These are phyloP conservation scores for Gobio occitaniae DNA, from an alignment of 2,797 vertebrate species.

Conservation along the genomic window DNA sequence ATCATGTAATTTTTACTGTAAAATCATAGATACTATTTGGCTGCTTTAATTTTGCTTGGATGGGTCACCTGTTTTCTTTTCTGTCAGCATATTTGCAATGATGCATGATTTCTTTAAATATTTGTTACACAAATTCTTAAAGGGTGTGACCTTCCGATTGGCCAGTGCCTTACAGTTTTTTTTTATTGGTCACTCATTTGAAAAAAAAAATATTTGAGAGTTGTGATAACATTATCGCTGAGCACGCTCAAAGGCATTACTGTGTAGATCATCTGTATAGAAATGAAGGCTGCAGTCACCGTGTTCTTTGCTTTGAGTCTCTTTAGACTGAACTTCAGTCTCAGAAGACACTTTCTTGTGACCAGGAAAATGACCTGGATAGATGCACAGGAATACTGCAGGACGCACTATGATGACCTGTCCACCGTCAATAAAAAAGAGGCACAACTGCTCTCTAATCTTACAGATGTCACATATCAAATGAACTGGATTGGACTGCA, in stretches of 20 bases:
- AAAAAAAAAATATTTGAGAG: not conserved
- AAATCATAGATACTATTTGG: not conserved
- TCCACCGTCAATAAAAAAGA: not conserved
- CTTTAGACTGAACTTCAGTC: not conserved
- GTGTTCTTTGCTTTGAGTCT: not conserved
- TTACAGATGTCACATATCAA: not conserved
- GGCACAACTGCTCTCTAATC: not conserved
- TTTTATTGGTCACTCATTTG: not conserved
- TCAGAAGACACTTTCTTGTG: not conserved
- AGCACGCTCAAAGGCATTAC: not conserved
- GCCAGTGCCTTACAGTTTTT: not conserved
- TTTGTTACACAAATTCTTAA: slow-evolving; percentile 8
- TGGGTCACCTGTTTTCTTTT: not conserved
- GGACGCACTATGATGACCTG: not conserved
- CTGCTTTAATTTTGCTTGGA: not conserved
- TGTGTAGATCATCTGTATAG: not conserved
- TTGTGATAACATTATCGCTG: not conserved
- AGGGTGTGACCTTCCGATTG: not conserved
- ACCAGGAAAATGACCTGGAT: not conserved
- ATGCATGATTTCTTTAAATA: slow-evolving; percentile 9
- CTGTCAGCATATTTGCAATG: not conserved
- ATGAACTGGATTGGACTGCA: not conserved
- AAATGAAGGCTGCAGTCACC: not conserved
- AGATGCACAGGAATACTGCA: not conserved
- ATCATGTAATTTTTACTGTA: not conserved